A percentile compares a stretch with the other conserved stretches of the same genome.
Evolutionary conservation across 2,113 vertebrate genomes (phyloP).

Genomic region (Loxodonta africana): DNA sequence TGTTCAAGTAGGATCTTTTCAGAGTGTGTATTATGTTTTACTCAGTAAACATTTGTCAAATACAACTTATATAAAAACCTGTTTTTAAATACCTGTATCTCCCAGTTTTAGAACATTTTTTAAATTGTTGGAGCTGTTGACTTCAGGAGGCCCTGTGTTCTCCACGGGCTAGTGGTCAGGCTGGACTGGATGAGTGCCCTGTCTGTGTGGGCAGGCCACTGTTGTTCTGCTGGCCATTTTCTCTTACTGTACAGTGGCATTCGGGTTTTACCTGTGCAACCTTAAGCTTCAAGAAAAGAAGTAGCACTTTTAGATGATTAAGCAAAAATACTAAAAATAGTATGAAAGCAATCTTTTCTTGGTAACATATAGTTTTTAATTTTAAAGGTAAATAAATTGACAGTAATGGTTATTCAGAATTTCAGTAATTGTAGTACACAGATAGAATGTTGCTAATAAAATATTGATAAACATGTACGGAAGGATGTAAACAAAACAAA

Average conservation of each 20-base stretch:
- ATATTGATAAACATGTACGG: constrained; percentile 69
- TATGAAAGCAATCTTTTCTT: background rate
- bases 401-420: constrained; percentile 22
- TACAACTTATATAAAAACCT: background rate
- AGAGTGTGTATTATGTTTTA: background rate
- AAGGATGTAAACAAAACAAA: constrained; percentile 11
- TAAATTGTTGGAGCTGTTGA: background rate
- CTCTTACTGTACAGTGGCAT: background rate
- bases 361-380: constrained; percentile 1
- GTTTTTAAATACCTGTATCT: background rate
- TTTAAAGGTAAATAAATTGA: constrained; percentile 18
- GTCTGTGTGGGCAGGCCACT: background rate
- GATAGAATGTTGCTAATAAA: constrained; percentile 44
- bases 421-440: background rate
- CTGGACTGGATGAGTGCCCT: no score
- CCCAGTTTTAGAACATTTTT: constrained; percentile 26
- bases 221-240: background rate
- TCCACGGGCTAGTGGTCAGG: background rate
- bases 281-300: background rate
- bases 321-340: background rate
- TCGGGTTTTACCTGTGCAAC: background rate
- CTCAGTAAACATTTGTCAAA: background rate
- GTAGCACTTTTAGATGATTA: background rate
- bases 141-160: background rate
- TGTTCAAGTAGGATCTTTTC: background rate